Evolutionary conservation across 2,113 vertebrate genomes (phyloP), one percentile per base, ranked within the genome.

Genomic region (Elanus axillaris): DNA sequence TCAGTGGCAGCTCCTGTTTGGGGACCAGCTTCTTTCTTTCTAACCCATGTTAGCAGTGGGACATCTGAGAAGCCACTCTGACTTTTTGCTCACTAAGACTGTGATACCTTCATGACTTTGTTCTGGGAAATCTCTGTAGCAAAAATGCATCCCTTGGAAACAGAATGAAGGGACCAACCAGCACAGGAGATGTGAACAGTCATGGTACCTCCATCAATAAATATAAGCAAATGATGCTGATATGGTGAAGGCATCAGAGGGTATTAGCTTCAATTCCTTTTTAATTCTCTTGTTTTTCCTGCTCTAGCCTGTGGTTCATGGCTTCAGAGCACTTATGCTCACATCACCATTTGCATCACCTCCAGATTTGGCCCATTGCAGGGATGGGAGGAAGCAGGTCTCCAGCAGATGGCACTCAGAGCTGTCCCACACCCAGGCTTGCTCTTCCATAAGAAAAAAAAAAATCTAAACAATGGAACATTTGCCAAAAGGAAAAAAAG

Each of bases 331-430:
- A 27, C 43, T 84, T 27, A 48, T 25, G 80, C 67, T 81, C 47
- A 60, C 66, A 79, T 34, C 42, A 38, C 60, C 36, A n/a, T 50
- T 53, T 56, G 40, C 83, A 88, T 22, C 1, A 1, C n/a, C 66
- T 75, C 88, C 42, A 78, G 42, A 69, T 78, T 68, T 88, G 96
- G 78, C 86, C 92, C 92, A 52, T 4, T 0, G 15, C 52, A 86
- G 73, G 55, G 80, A 67, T 58, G 68, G 82, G 79, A 94, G 42
- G 82, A 86, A 56, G 77, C 45, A 40, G 53, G 27, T 93, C 78
- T 94, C 97, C 97, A 96, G 94, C 67, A 98, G 97, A 80, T 97
- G 96, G 97, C 96, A 97, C 94, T 92, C 94, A 93, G 95, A 84
- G 90, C 74, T 89, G 94, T 93, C 92, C 90, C 80, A 94, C 59